phyloP scores from a whole-genome alignment of 2,888 invertebrate genomes.

The Dione vanillae region DNA sequence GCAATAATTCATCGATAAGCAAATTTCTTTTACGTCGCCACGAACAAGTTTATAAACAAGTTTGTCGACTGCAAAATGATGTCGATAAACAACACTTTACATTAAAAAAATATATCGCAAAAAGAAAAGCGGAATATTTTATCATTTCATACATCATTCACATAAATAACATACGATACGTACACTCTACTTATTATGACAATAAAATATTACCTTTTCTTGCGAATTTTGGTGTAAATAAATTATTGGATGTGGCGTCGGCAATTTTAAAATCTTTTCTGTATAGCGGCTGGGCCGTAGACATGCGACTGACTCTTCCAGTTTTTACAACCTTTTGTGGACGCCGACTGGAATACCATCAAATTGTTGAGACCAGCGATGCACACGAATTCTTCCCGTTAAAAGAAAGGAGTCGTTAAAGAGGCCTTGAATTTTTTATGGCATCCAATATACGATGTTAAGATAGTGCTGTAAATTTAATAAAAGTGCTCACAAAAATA shows the following conservation, averaged over 20 bases:
- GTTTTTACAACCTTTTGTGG: slow-evolving; percentile 46
- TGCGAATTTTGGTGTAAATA: background rate
- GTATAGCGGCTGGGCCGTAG: slow-evolving; percentile 23
- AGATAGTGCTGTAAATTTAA: background rate
- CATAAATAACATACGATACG: background rate
- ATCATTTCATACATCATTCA: slow-evolving; percentile 12
- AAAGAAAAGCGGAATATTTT: slow-evolving; percentile 31
- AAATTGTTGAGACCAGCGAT: slow-evolving; percentile 36
- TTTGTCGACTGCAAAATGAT: slow-evolving; percentile 35
- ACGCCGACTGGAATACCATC: slow-evolving; percentile 42
- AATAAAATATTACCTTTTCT: background rate
- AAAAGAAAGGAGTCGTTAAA: slow-evolving; percentile 27
- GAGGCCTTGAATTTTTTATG: background rate
- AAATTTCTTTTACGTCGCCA: slow-evolving; percentile 38
- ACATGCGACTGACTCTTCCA: slow-evolving; percentile 42
- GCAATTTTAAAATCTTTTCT: slow-evolving; percentile 29
- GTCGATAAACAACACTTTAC: slow-evolving; percentile 33
- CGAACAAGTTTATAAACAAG: slow-evolving; percentile 40
- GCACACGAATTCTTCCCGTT: slow-evolving; percentile 34
- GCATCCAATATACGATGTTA: background rate
- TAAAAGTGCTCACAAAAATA: background rate
- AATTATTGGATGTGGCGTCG: background rate
- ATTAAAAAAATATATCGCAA: slow-evolving; percentile 35
- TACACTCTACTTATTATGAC: background rate
- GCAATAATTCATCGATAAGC: slow-evolving; percentile 35